phyloP scores from a whole-genome alignment of 2,888 invertebrate genomes.

The Conchocele bisecta region DNA sequence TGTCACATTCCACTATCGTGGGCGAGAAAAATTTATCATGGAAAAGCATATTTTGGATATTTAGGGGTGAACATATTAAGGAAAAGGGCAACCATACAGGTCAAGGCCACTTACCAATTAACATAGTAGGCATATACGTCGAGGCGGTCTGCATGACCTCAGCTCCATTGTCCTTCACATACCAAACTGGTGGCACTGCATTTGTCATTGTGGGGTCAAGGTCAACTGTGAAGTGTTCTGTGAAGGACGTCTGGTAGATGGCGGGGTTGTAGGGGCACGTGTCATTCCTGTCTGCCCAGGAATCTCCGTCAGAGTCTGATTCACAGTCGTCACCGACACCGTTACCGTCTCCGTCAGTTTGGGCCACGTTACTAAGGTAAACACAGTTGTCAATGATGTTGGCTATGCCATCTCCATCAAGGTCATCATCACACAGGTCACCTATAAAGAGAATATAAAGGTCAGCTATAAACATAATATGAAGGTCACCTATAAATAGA shows the following conservation, averaged over 20 bases:
- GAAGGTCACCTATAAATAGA: no score
- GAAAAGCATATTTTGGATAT: no score
- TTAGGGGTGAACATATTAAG: no score
- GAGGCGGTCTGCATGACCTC: slow-evolving; percentile 65
- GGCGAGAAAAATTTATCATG: no score
- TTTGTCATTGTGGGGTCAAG: slow-evolving; percentile 58
- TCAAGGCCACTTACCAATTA: slow-evolving; percentile 65
- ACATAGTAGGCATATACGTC: slow-evolving; percentile 69
- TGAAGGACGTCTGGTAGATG: slow-evolving; percentile 57
- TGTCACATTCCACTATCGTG: no score
- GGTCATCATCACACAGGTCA: slow-evolving; percentile 84
- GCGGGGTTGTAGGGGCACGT: slow-evolving; percentile 89
- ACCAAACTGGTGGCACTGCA: slow-evolving; percentile 55
- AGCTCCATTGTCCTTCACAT: slow-evolving; percentile 60
- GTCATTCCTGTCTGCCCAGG: slow-evolving; percentile 89
- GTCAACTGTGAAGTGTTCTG: slow-evolving; percentile 55
- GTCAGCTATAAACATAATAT: no score
- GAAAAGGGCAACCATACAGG: no score
- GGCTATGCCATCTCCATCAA: slow-evolving; percentile 86
- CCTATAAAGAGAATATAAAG: slow-evolving; percentile 72
- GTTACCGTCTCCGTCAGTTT: slow-evolving; percentile 92
- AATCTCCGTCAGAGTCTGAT: slow-evolving; percentile 92
- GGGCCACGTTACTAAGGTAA: slow-evolving; percentile 84
- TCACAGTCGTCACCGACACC: slow-evolving; percentile 92
- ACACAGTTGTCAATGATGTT: slow-evolving; percentile 95